These are phyloP conservation scores for Ypsolopha sequella DNA, from an alignment of 2,888 invertebrate genomes.

Conservation along the genomic window DNA sequence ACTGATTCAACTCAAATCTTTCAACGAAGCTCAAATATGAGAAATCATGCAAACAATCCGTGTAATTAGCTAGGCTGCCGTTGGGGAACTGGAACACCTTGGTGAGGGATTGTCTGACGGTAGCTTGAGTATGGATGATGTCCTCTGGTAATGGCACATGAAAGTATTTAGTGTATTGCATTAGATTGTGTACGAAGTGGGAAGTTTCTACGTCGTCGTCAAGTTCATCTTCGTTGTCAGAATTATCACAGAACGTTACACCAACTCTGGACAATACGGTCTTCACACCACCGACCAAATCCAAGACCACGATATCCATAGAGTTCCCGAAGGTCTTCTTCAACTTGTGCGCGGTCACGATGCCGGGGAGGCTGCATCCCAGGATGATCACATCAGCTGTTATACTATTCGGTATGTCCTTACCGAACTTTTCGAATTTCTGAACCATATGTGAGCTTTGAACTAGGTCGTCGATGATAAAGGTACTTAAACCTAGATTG, in stretches of 20 bases:
- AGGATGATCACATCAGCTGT: conserved; percentile 54
- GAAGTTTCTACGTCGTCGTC: neutral
- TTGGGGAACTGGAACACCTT: conserved; percentile 48
- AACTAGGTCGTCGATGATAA: no score
- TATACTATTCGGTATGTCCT: conserved; percentile 12
- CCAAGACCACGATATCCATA: conserved; percentile 51
- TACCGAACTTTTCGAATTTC: neutral
- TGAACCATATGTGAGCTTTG: no score
- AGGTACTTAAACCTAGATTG: no score
- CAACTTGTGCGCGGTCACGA: conserved; percentile 54
- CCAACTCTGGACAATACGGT: conserved; percentile 26
- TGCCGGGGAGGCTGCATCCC: conserved; percentile 55
- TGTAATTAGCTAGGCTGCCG: conserved; percentile 33
- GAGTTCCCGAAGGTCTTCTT: conserved; percentile 48
- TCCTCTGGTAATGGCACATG: conserved; percentile 38
- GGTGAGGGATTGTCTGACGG: conserved; percentile 18
- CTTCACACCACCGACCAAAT: conserved; percentile 17
- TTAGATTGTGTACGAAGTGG: conserved; percentile 12
- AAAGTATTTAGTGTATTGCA: conserved; percentile 38
- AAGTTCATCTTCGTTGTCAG: conserved; percentile 11
- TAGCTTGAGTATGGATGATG: conserved; percentile 28
- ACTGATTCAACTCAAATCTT: conserved; percentile 52
- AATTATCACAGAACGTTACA: conserved; percentile 34
- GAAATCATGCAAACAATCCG: conserved; percentile 40
- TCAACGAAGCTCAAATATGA: conserved; percentile 41